These are phyloP conservation scores for Brassicogethes aeneus DNA, from an alignment of 2,888 invertebrate genomes.

Conservation along the genomic window DNA sequence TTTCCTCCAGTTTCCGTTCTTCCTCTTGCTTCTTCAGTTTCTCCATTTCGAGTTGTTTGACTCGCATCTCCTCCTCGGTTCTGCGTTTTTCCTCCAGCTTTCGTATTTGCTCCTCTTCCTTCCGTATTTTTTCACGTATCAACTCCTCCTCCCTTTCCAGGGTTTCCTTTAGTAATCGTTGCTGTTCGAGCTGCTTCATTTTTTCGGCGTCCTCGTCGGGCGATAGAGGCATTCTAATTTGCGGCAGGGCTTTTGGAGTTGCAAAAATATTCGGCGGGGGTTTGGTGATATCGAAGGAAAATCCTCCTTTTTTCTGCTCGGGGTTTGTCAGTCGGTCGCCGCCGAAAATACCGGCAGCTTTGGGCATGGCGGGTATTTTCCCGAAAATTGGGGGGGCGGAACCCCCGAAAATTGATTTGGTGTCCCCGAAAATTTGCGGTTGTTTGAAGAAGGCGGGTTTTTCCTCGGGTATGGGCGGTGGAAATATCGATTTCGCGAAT, in stretches of 20 bases:
- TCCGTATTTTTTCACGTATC: constrained; percentile 7
- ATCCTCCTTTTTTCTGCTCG: constrained; percentile 16
- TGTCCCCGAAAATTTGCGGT: no score
- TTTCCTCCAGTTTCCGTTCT: constrained; percentile 10
- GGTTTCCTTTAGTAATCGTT: background rate
- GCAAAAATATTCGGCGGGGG: constrained; percentile 19
- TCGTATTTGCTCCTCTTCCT: constrained; percentile 13
- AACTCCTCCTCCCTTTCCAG: constrained; percentile 18
- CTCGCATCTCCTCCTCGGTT: constrained; percentile 16
- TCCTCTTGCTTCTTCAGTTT: constrained; percentile 14
- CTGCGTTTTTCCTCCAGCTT: constrained; percentile 14
- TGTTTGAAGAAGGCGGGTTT: no score
- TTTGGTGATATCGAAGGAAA: constrained; percentile 21
- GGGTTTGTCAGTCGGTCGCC: background rate
- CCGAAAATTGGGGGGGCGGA: constrained; percentile 2
- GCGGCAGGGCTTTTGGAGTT: background rate
- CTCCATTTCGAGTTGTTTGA: constrained; percentile 14
- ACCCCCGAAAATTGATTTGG: no score
- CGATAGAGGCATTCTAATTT: background rate
- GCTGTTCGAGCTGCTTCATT: background rate
- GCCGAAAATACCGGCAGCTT: background rate
- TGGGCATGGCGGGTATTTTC: constrained; percentile 4
- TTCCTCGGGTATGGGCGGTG: background rate
- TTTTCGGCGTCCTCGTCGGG: background rate
- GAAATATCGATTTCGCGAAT: background rate